These are phyloP conservation scores for Rynchops niger DNA, from an alignment of 2,113 vertebrate genomes.

Conservation along the genomic window DNA sequence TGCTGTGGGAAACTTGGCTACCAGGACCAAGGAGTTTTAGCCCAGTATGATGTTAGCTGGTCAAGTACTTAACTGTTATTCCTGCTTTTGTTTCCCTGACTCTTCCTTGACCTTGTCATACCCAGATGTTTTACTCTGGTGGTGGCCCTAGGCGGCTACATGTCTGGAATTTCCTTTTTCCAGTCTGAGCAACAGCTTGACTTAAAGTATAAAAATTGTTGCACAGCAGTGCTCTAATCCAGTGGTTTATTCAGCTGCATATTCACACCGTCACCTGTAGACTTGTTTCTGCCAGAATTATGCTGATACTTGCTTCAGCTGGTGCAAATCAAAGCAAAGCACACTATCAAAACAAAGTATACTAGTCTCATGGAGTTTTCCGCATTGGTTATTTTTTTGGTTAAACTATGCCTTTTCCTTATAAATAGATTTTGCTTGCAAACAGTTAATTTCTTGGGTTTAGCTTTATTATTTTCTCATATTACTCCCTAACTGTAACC, in stretches of 20 bases:
- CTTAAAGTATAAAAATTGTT: slow-evolving; percentile 10
- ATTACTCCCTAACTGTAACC: neutral
- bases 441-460: neutral
- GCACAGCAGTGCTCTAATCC: slow-evolving; percentile 13
- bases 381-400: neutral
- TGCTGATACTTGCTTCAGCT: neutral
- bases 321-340: neutral
- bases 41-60: neutral
- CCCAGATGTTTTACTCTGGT: slow-evolving; percentile 51
- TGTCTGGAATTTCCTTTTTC: slow-evolving; percentile 65
- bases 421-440: neutral
- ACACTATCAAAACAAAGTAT: neutral
- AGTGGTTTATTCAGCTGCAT: slow-evolving; percentile 55
- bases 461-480: neutral
- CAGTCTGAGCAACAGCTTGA: slow-evolving; percentile 47
- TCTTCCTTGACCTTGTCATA: slow-evolving; percentile 63
- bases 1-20: neutral
- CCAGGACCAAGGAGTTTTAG: neutral
- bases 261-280: neutral
- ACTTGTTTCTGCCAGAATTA: slow-evolving; percentile 11
- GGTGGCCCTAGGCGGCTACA: slow-evolving; percentile 45
- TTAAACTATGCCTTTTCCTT: neutral
- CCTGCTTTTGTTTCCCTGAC: slow-evolving; percentile 46
- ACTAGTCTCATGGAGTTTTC: neutral
- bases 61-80: slow-evolving; percentile 4